Conservation (phyloP, 1,140 invertebrate genomes). For the Acromyrmex charruanus region DNA sequence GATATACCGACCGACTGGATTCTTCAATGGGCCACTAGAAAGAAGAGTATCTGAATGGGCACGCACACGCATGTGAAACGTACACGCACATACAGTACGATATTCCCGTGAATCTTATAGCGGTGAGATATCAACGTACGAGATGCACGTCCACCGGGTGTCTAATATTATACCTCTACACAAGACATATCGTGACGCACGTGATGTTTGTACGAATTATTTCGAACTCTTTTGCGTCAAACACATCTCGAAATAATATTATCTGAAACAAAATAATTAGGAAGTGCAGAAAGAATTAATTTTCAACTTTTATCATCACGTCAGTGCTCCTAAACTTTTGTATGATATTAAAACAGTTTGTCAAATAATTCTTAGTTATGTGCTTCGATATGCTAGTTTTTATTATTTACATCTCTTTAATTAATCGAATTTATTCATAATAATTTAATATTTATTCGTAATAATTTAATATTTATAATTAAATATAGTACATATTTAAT, state of each 20-base stretch:
- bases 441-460: background rate
- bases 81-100: slow-evolving; percentile 5
- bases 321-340: background rate
- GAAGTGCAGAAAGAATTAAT: background rate
- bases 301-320: background rate
- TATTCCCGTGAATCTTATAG: slow-evolving; percentile 52
- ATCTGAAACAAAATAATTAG: background rate
- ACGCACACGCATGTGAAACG: slow-evolving; percentile 46
- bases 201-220: slow-evolving; percentile 44
- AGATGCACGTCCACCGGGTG: background rate
- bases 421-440: background rate
- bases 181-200: slow-evolving; percentile 31
- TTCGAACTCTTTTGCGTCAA: slow-evolving; percentile 13
- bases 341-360: background rate
- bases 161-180: slow-evolving; percentile 59
- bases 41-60: slow-evolving; percentile 71
- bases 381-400: background rate
- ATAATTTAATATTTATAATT: background rate
- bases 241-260: background rate
- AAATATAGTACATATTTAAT: background rate
- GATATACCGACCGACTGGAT: slow-evolving; percentile 55
- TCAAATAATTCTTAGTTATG: background rate
- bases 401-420: background rate
- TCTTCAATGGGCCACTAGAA: slow-evolving; percentile 75
- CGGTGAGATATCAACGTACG: slow-evolving; percentile 40